Evolutionary conservation across 1,140 invertebrate species (phyloP).

Genomic region (Nasonia vitripennis): DNA sequence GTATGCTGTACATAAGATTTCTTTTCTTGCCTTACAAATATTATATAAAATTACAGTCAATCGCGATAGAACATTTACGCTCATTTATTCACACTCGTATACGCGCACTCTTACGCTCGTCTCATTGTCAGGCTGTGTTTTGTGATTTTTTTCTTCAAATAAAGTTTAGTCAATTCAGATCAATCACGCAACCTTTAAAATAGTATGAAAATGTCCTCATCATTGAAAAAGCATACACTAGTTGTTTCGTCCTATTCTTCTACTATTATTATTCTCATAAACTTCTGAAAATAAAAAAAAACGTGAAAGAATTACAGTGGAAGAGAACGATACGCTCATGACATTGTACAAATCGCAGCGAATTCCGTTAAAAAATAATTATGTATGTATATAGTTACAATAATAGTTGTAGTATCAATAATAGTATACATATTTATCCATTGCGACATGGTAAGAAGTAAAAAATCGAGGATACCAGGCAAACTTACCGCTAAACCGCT

Average conservation of each 20-base stretch:
- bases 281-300: neutral
- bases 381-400: neutral
- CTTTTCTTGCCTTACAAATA: slow-evolving; percentile 72
- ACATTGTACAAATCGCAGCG: neutral
- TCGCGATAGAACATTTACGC: slow-evolving; percentile 66
- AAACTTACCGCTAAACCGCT: slow-evolving; percentile 17
- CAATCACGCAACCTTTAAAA: neutral
- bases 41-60: slow-evolving; percentile 76
- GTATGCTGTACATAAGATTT: slow-evolving; percentile 74
- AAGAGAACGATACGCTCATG: neutral
- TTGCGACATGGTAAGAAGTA: neutral
- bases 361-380: neutral
- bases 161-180: neutral
- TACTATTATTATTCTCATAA: neutral
- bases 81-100: slow-evolving; percentile 47
- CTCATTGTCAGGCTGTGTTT: slow-evolving; percentile 36
- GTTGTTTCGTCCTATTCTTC: neutral
- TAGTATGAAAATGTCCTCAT: neutral
- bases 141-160: slow-evolving; percentile 25
- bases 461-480: neutral
- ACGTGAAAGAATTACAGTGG: neutral
- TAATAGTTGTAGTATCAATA: slow-evolving; percentile 14
- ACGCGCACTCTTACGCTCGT: slow-evolving; percentile 35
- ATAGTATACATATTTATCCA: slow-evolving; percentile 1
- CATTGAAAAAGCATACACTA: neutral